Conservation (phyloP, 2,113 vertebrate species). For the Rhinolophus sinicus region DNA sequence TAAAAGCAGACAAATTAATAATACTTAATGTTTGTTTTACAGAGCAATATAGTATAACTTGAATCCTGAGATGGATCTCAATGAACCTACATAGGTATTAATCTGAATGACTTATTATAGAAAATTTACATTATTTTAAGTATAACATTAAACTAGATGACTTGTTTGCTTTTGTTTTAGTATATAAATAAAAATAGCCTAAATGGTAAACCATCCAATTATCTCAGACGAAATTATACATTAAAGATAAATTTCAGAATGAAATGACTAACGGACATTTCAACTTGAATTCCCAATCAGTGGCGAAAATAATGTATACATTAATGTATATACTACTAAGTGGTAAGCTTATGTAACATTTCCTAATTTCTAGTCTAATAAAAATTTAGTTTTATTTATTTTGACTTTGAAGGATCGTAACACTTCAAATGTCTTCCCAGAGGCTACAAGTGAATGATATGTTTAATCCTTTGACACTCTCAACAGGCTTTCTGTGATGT, state of each 20-base stretch:
- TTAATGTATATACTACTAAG: neutral
- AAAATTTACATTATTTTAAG: neutral
- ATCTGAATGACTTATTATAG: neutral
- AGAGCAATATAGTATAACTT: neutral
- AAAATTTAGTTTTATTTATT: neutral
- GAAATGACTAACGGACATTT: neutral
- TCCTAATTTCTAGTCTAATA: constrained; percentile 13
- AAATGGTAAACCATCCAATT: neutral
- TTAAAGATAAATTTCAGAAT: neutral
- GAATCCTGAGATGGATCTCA: neutral
- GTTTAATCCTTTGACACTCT: neutral
- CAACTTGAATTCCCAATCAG: neutral
- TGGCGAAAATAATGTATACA: neutral
- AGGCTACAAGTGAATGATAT: neutral
- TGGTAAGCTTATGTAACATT: neutral
- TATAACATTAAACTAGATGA: neutral
- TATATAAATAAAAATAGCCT: constrained; percentile 10
- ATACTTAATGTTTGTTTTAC: neutral
- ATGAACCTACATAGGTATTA: neutral
- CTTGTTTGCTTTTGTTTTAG: neutral
- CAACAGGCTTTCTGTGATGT: constrained; percentile 1
- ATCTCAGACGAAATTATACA: constrained; percentile 17
- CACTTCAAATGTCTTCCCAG: neutral
- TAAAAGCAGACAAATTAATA: constrained; percentile 4
- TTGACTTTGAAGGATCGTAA: neutral